Evolutionary conservation across 64 coral and sea anemone species (phyloP), one percentile per base, ranked within the genome.

Genomic region (Catalaphyllia jardinei): DNA sequence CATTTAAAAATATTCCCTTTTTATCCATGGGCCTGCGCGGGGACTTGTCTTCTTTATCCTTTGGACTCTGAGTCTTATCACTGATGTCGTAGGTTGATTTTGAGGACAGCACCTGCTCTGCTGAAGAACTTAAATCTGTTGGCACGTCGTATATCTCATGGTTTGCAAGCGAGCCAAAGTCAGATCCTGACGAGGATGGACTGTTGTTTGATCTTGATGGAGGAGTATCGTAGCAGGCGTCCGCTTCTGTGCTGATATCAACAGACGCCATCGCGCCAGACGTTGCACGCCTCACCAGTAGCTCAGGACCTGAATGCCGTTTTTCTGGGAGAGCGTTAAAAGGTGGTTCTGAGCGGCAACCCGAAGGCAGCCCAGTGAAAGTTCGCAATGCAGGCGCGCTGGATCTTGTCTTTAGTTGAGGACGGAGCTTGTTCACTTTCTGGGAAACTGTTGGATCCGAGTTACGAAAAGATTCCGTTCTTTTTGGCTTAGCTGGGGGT

Each of bases 1-100:
- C 95, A 59, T 76, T 93, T 59, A 90, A 89, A 77, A 94, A 97
- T 75, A 93, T 93, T 89, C 88, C 92, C 63, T 93, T 82, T 93
- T 93, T 93, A 31, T 88, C 82, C 72, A 89, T 64, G 12, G 79
- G 87, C 19, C 61, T 49, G 15, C 35, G 25, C 67, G 29, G 17
- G 42, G 67, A 38, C 24, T 49, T 73, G 20, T 55, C 18, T 17
- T 90, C 79, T 29, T 55, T 60, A 42, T 71, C 42, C 10, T 86
- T 50, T n/a, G 33, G 19, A 69, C 24, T 69, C 65, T 24, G 10
- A 4, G 2, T 10, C 22, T 69, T 69, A 10, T 69, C 65, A 4
- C n/a, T 51, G 12, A 22, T 13, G 63, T 71, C 30, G 22, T 52
- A 35, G 12, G 62, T 16, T 51, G 81, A 29, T 1, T 69, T 69